Evolutionary conservation across 2,888 invertebrate species (phyloP), one percentile per base, ranked within the genome.

Genomic region (Erebia ligea): DNA sequence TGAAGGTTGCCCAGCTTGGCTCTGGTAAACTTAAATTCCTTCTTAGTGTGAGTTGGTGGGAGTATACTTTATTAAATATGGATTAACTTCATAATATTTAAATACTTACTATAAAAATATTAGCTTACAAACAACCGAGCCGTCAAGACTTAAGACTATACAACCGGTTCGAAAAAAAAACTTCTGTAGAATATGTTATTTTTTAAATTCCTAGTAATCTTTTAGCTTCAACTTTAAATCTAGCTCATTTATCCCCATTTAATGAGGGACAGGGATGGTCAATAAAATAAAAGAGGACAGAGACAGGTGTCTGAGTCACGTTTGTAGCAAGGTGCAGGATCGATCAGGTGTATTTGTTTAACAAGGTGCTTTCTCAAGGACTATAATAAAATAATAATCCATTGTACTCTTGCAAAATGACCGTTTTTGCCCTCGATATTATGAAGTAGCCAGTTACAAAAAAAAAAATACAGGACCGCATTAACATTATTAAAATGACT

Each of bases 301-400:
- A 79, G 86, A 88, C 84, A 84, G 86, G 83, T 84, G 81, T 17
- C 59, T 75, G 77, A 54, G 81, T 80, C 78, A 81, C 83, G 82
- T 85, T 85, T 81, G 81, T 82, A 86, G 89, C 92, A 93, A 93
- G 92, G 92, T 93, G 92, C 91, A 90, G 78, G 81, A 88, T 86
- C 86, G 89, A 88, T 93, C 92, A 92, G 92, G 92, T 92, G 91
- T 91, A 85, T 92, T 92, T 91, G 88, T 86, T 90, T 85, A 86
- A 88, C 90, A 91, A 91, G 91, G 91, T 91, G 92, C 86, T 87
- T 81, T 81, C 80, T 83, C 81, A 81, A 85, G 85, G 85, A 80
- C 82, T 81, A 78, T 79, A 78, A 80, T 86, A 83, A 84, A 87
- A 85, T 86, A 82, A 86, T 86, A 85, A 81, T 81, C 80, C 74